Conservation (phyloP, 2,797 vertebrate genomes). For the Psittacula echo region DNA sequence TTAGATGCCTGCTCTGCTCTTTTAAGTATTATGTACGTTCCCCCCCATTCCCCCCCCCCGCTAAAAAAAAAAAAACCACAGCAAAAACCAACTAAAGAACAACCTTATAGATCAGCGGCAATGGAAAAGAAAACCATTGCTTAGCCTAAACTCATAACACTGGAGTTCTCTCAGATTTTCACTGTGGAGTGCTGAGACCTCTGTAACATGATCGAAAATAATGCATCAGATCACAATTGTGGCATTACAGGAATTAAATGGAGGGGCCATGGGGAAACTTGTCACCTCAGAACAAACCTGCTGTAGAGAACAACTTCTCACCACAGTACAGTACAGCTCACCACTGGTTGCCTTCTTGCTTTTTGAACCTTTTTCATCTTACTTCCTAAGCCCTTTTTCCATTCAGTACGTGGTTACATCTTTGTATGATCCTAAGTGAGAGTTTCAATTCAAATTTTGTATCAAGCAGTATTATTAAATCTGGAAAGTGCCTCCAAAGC, state of each 20-base stretch:
- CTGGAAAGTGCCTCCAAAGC: not conserved
- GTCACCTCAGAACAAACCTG: not conserved
- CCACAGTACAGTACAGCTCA: accelerated
- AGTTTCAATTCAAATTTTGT: not conserved
- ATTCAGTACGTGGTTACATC: not conserved
- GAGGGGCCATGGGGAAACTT: not conserved
- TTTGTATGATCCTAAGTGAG: not conserved
- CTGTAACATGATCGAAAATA: not conserved
- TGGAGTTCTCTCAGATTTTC: not conserved
- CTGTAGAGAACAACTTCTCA: not conserved
- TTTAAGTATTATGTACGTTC: not conserved
- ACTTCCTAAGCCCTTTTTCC: not conserved
- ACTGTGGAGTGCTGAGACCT: not conserved
- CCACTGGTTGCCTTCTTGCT: not conserved
- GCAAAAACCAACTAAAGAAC: not conserved
- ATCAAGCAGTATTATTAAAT: not conserved
- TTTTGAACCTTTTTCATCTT: not conserved
- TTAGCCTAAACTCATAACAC: not conserved
- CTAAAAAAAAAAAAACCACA: not conserved
- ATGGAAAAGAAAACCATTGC: not conserved
- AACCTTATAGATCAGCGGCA: not conserved
- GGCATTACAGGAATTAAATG: not conserved
- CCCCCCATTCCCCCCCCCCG: not conserved
- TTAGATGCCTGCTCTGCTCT: not conserved
- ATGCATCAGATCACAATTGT: not conserved